These are phyloP conservation scores for Phenacoccus solenopsis DNA, from an alignment of 1,140 invertebrate genomes.

Conservation along the genomic window DNA sequence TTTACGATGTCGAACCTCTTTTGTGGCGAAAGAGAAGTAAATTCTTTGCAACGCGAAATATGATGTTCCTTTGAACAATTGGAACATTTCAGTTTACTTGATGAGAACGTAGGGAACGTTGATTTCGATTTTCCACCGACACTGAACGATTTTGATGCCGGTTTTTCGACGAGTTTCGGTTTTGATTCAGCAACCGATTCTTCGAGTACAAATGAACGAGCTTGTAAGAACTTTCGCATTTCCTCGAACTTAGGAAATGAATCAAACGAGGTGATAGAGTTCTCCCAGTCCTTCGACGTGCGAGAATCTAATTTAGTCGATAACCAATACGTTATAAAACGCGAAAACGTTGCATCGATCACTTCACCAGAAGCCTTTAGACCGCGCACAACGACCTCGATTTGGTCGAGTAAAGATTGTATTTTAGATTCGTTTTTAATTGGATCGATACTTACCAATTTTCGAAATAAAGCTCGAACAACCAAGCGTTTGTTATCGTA, in stretches of 20 bases:
- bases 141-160: background rate
- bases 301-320: background rate
- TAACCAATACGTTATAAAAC: background rate
- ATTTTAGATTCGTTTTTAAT: background rate
- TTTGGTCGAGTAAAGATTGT: background rate
- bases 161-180: background rate
- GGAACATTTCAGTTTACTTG: background rate
- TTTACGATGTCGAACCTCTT: background rate
- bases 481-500: background rate
- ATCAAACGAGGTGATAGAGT: background rate
- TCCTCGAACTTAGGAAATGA: background rate
- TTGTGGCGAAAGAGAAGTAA: background rate
- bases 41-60: background rate
- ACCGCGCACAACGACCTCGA: background rate
- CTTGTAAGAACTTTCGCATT: background rate
- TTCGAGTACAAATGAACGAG: background rate
- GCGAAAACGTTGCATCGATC: background rate
- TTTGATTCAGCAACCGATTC: too few species aligned
- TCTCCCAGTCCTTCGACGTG: background rate
- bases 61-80: background rate
- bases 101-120: background rate
- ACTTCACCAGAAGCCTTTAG: background rate
- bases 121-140: background rate
- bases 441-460: background rate
- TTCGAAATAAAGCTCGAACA: background rate